phyloP scores from a whole-genome alignment of 1,140 invertebrate species.

The Papilio glaucus region DNA sequence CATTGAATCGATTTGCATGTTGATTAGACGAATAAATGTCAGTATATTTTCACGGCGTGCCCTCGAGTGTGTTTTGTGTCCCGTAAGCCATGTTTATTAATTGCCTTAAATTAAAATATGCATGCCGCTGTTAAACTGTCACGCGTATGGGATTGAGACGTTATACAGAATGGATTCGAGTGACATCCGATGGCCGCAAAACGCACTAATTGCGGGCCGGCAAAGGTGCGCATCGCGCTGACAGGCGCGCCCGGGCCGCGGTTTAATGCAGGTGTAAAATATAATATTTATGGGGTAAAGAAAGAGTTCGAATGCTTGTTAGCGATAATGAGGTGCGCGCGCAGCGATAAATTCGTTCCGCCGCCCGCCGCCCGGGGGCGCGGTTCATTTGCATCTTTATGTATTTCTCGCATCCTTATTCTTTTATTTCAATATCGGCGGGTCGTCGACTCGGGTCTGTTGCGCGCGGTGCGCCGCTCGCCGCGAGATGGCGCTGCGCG shows the following conservation, averaged over 20 bases:
- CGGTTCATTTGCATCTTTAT: constrained; percentile 78
- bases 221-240: constrained; percentile 32
- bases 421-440: constrained; percentile 57
- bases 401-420: constrained; percentile 61
- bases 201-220: constrained; percentile 38
- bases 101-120: constrained; percentile 18
- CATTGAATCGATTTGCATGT: constrained; percentile 23
- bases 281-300: constrained; percentile 81
- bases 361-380: constrained; percentile 74
- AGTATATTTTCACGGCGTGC: constrained; percentile 6
- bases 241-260: constrained; percentile 30
- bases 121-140: constrained; percentile 16
- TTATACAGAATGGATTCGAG: neutral
- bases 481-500: constrained; percentile 66
- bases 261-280: constrained; percentile 80
- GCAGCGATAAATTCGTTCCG: constrained; percentile 75
- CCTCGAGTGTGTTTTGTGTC: constrained; percentile 5
- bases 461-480: constrained; percentile 48
- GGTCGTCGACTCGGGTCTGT: constrained; percentile 45
- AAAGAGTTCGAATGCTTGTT: constrained; percentile 78
- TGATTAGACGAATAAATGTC: constrained; percentile 25
- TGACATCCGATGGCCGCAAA: constrained; percentile 37
- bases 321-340: constrained; percentile 80
- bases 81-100: constrained; percentile 22
- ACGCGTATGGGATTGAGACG: constrained; percentile 27